Percentiles rank a stretch among this genome's conserved stretches.
phyloP scores from a whole-genome alignment of 2,888 invertebrate species.

The Melikaiella ostensackeni region DNA sequence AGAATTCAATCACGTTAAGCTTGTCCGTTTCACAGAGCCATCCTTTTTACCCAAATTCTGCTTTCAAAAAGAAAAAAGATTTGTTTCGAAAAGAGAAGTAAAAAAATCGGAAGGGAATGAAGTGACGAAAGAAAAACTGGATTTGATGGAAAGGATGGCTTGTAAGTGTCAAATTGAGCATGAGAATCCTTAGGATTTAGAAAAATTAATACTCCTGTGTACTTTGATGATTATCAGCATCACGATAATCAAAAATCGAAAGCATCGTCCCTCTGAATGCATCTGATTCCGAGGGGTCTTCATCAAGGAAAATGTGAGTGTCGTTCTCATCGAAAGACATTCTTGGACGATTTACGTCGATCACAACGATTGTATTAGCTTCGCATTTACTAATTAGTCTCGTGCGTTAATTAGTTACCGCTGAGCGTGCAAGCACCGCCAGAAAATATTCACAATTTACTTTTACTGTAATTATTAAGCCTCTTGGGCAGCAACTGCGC shows the following conservation, averaged over 20 bases:
- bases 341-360: background rate
- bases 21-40: constrained; percentile 33
- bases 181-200: constrained; percentile 40
- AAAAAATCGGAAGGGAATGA: background rate
- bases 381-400: constrained; percentile 66
- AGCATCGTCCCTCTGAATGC: constrained; percentile 28
- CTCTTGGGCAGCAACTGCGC: constrained; percentile 37
- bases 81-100: background rate
- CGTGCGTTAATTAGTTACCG: constrained; percentile 73
- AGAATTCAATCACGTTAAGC: constrained; percentile 33
- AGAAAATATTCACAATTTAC: constrained; percentile 54
- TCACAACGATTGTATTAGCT: constrained; percentile 25
- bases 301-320: constrained; percentile 40
- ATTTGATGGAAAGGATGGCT: constrained; percentile 24
- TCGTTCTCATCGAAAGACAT: constrained; percentile 23
- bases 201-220: constrained; percentile 34
- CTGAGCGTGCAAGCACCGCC: constrained; percentile 72
- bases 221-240: constrained; percentile 27
- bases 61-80: background rate
- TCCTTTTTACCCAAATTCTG: background rate
- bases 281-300: constrained; percentile 27
- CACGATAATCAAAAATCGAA: constrained; percentile 21
- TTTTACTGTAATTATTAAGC: constrained; percentile 39
- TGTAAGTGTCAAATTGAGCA: constrained; percentile 37
- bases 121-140: background rate